Base-by-base conservation (phyloP, 1,140 invertebrate species). In the Habropoda laboriosa region DNA sequence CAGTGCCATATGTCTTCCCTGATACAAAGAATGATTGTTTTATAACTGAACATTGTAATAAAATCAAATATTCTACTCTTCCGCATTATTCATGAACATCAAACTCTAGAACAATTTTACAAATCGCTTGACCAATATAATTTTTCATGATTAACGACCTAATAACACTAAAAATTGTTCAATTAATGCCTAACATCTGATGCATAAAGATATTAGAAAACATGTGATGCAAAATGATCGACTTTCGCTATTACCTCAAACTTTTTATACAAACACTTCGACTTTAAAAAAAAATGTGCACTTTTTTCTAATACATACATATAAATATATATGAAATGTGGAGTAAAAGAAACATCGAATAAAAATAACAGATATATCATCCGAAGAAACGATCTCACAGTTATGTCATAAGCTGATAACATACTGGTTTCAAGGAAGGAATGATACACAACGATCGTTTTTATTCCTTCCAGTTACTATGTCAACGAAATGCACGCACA, bases 381-480 rank as follows among this genome's bases (percentile, higher is more conserved):
- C 7, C 16, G 13, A 51, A 72, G 53, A 51, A 30, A 0, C 16
- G n/a, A 40, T 61, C 21, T 16, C 2, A 12, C 38, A n/a, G 42
- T 73, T 79, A 73, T 79, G 42, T 73, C 51, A 61, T 0, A 35
- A 45, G 8, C 16, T 27, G 67, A 81, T 78, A 72, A 18, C 49
- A 30, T n/a, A 30, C n/a, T 42, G 21, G 8, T 57, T 40, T 24
- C 6, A 45, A 35, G 3, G 8, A 18, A 18, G 24, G 18, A 13
- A 71, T 8, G 21, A 12, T 38, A 27, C 18, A 24, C 3, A n/a
- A 27, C 16, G 5, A 35, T 38, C 3, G 3, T 16, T 61, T 55
- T 55, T 63, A 47, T 27, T 30, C 6, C 32, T 21, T 35, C n/a
- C 8, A 16, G 13, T 61, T 71, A 60, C 32, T 71, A 12, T 51